Evolutionary conservation across 2,888 invertebrate genomes (phyloP).

Genomic region (Orthosia incerta): DNA sequence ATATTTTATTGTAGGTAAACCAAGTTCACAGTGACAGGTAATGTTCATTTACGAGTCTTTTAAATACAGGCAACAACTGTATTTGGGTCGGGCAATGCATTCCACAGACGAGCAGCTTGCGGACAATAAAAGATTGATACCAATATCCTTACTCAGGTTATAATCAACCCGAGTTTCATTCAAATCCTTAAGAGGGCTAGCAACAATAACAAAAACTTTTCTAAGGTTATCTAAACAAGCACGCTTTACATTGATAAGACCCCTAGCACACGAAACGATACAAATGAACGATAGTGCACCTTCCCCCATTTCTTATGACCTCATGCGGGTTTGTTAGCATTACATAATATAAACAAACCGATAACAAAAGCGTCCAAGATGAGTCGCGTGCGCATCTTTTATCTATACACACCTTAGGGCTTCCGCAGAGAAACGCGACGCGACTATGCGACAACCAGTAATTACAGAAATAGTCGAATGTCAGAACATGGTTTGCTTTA

Average conservation of each 20-base stretch:
- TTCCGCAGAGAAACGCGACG: background rate
- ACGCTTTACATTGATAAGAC: conserved; percentile 24
- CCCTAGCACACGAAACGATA: conserved; percentile 25
- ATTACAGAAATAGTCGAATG: background rate
- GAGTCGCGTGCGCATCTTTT: conserved; percentile 63
- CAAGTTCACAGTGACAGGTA: too few species aligned
- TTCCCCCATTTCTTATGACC: conserved; percentile 43
- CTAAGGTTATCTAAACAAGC: conserved; percentile 13
- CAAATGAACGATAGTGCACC: conserved; percentile 42
- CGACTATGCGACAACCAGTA: background rate
- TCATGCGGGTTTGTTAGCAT: conserved; percentile 45
- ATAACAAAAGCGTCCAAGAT: conserved; percentile 59
- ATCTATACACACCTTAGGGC: conserved; percentile 34
- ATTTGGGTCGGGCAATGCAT: too few species aligned
- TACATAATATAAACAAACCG: conserved; percentile 45
- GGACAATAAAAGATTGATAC: too few species aligned
- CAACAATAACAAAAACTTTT: background rate
- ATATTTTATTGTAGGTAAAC: too few species aligned
- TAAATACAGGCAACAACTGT: too few species aligned
- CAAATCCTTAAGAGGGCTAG: too few species aligned
- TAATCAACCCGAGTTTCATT: too few species aligned
- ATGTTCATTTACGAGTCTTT: too few species aligned
- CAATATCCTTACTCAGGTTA: too few species aligned
- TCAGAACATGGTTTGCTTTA: background rate
- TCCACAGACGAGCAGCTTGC: too few species aligned